Base-by-base conservation (phyloP, 2,888 invertebrate species). In the Rotaria magnacalcarata region DNA sequence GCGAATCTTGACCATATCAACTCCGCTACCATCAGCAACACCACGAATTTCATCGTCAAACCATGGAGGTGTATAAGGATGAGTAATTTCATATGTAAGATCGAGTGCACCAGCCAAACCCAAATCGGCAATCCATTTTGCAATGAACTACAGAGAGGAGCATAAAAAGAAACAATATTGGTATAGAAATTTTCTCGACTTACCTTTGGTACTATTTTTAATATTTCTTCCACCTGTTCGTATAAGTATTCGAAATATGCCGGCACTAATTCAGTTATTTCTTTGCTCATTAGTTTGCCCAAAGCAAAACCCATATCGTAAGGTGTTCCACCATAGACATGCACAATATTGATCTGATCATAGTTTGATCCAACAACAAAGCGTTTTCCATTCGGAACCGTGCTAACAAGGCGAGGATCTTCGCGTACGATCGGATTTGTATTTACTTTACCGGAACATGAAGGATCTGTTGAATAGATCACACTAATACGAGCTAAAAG, bases 51-150 rank as follows among this genome's bases (percentile, higher is more conserved):
- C 80, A n/a, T 80, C 80, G 14, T 80, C 80, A n/a, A 41, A 80
- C 80, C 80, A 80, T 80, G 47, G 80, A 10, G 80, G 80, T 14
- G 80, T 80, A 47, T 80, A 47, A 43, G 47, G 21, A 80, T 47
- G 80, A 24, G 80, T 80, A n/a, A 80, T 80, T 11, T 43, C 80
- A 80, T 47, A 80, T 5, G 47, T 80, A 10, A 80, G n/a, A 80
- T 80, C 80, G 5, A 80, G 47, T 6, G 80, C 80, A 47, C 80
- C 80, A n/a, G 10, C 5, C n/a, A 80, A 47, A 14, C 80, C 80
- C 4, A n/a, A 47, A 24, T 80, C 80, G 6, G 80, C 43, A n/a
- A 80, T 80, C 80, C 80, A 43, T 47, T 80, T 19, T 80, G 47
- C 80, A 3, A 43, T 19, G 3, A 80, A 80, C 67, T 67, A 67